Percentiles rank a stretch among this genome's conserved stretches.
Evolutionary conservation across 2,888 invertebrate genomes (phyloP).

Genomic region (Ectemnius lituratus): DNA sequence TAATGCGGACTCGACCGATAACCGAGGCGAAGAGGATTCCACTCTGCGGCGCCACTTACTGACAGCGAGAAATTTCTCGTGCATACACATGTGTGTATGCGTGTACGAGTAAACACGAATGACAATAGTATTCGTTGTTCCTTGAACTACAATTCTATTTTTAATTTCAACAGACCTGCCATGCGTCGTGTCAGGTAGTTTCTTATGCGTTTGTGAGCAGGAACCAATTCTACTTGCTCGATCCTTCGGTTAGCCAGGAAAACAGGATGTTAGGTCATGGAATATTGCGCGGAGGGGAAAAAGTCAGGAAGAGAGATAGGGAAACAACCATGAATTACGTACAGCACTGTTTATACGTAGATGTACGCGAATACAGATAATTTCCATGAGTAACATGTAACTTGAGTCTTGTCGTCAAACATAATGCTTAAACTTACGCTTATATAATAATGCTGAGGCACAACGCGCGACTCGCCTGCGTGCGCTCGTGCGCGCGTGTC

Average conservation of each 20-base stretch:
- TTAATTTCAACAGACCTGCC: too few relatives aligned
- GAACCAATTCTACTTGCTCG: too few relatives aligned
- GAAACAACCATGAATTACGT: constrained; percentile 20
- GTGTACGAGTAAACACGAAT: too few relatives aligned
- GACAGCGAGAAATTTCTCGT: background rate
- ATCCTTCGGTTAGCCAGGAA: background rate
- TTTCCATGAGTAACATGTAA: constrained; percentile 41
- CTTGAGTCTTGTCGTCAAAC: constrained; percentile 50
- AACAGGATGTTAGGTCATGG: background rate
- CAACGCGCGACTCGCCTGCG: too few relatives aligned
- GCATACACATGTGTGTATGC: background rate
- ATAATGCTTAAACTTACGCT: constrained; percentile 60
- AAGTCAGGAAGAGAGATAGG: too few relatives aligned
- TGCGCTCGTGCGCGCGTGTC: constrained; percentile 24
- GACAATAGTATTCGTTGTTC: too few relatives aligned
- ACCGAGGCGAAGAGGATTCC: background rate
- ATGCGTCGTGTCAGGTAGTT: too few relatives aligned
- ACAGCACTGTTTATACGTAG: constrained; percentile 46
- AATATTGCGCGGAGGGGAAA: background rate
- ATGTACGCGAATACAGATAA: constrained; percentile 46
- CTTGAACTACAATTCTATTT: too few relatives aligned
- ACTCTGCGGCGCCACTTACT: constrained; percentile 23
- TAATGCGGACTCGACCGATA: constrained; percentile 6
- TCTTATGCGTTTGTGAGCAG: too few relatives aligned
- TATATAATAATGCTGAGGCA: constrained; percentile 53